Conservation (phyloP, 92 coral and sea anemone genomes). For the Micromussa lordhowensis region DNA sequence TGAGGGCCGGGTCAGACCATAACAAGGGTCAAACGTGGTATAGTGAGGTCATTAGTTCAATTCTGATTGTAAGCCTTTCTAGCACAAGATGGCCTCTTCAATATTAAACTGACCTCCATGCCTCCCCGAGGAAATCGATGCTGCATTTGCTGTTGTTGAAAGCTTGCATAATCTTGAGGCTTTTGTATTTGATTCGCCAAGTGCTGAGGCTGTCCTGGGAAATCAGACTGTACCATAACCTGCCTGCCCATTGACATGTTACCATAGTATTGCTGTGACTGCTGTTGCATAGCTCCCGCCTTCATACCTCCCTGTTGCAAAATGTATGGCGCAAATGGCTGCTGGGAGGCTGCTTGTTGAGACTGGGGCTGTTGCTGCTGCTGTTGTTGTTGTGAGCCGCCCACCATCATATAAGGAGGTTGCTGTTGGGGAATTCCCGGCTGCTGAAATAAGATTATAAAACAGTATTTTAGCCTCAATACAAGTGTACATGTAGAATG, state of each 20-base stretch:
- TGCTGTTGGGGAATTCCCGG: conserved; percentile 70
- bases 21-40: no score
- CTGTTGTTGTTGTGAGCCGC: conserved; percentile 43
- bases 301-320: conserved; percentile 71
- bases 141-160: conserved; percentile 80
- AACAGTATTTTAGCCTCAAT: background rate
- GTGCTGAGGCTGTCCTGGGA: conserved; percentile 62
- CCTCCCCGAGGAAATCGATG: conserved; percentile 75
- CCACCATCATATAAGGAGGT: conserved; percentile 72
- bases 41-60: background rate
- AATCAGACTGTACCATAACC: conserved; percentile 34
- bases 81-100: background rate
- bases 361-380: conserved; percentile 63
- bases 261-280: conserved; percentile 75
- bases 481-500: background rate
- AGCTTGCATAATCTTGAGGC: conserved; percentile 66
- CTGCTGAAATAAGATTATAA: conserved; percentile 20
- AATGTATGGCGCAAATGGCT: conserved; percentile 61
- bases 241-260: conserved; percentile 66
- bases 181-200: conserved; percentile 67
- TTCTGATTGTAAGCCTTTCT: background rate
- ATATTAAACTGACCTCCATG: background rate
- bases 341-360: conserved; percentile 40
- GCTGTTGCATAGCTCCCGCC: conserved; percentile 55
- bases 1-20: no score